These are phyloP conservation scores for Sebastolobus alascanus DNA, from an alignment of 2,797 vertebrate genomes.

Conservation along the genomic window DNA sequence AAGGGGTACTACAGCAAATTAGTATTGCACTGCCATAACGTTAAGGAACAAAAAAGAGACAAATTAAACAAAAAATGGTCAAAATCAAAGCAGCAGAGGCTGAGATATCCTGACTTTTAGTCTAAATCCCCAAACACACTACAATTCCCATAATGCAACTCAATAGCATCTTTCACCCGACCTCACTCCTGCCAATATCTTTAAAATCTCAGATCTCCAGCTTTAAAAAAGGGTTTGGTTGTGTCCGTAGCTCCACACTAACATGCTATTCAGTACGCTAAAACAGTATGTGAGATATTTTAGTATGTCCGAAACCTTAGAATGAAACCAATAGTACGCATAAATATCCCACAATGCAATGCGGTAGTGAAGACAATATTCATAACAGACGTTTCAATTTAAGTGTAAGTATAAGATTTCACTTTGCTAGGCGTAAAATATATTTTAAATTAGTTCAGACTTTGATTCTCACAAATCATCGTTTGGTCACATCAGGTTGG, in stretches of 20 bases:
- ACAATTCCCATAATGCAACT: constrained; percentile 18
- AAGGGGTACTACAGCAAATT: not conserved
- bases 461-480: too few relatives aligned
- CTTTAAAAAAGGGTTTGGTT: not conserved
- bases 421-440: too few relatives aligned
- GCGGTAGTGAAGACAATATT: too few relatives aligned
- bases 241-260: not conserved
- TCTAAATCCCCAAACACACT: not conserved
- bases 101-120: not conserved
- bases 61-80: not conserved
- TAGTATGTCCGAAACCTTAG: not conserved
- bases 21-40: not conserved
- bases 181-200: not conserved
- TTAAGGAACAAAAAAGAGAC: not conserved
- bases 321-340: not conserved
- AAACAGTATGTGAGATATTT: not conserved
- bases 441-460: too few relatives aligned
- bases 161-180: not conserved
- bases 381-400: too few relatives aligned
- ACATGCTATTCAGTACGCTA: not conserved
- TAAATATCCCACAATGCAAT: not conserved
- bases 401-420: too few relatives aligned
- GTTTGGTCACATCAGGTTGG: too few relatives aligned
- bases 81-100: not conserved
- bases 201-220: not conserved